Conservation (phyloP, 2,113 vertebrate species). For the Varanus salvator region DNA sequence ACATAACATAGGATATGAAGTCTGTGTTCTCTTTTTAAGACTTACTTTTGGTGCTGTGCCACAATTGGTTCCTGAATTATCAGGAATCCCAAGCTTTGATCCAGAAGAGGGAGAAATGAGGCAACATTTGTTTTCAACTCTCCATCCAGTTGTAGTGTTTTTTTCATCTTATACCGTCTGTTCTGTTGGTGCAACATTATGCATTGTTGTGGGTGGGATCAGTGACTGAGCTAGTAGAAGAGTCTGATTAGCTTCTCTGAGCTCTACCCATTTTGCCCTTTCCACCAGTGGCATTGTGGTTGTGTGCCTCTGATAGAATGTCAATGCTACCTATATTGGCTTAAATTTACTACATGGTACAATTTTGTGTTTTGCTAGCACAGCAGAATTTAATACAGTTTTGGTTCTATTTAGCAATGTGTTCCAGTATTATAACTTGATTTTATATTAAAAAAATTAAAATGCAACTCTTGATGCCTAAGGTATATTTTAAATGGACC, state of each 20-base stretch:
- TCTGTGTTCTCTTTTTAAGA: background rate
- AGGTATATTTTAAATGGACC: slow-evolving; percentile 12
- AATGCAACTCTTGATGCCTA: background rate
- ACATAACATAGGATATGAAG: background rate
- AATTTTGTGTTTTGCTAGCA: background rate
- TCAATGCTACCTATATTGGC: background rate
- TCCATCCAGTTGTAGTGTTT: background rate
- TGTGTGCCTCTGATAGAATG: background rate
- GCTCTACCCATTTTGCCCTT: background rate
- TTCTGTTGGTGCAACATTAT: background rate
- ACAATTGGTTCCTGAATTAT: background rate
- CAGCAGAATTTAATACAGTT: background rate
- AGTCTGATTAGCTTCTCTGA: background rate
- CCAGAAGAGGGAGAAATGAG: background rate
- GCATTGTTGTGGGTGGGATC: background rate
- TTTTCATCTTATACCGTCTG: background rate
- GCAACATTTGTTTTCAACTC: background rate
- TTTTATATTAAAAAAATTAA: slow-evolving; percentile 25
- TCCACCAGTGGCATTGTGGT: background rate
- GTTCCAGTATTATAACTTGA: background rate
- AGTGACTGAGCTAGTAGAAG: background rate
- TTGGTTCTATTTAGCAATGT: background rate
- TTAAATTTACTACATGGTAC: background rate
- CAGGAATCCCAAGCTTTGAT: background rate
- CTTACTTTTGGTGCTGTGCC: background rate